Evolutionary conservation across 1,140 invertebrate genomes (phyloP).

Genomic region (Zaprionus ornatus): DNA sequence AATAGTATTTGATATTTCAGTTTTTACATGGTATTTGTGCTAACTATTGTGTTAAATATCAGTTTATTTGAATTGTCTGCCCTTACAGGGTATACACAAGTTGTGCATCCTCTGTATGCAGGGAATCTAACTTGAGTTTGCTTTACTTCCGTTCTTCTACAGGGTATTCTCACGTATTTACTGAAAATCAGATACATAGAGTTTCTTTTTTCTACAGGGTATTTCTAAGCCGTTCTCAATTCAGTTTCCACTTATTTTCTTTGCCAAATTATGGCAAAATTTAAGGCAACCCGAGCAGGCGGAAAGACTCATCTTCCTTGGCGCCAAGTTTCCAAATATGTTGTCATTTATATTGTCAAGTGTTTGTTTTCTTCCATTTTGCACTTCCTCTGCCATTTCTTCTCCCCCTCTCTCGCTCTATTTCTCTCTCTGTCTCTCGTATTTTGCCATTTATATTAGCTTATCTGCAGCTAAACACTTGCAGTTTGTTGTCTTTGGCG

Average conservation of each 20-base stretch:
- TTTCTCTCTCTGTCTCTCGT: background rate
- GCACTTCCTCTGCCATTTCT: background rate
- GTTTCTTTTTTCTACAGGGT: background rate
- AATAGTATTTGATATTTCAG: too few relatives aligned
- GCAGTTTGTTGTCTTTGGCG: slow-evolving; percentile 19
- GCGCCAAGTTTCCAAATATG: slow-evolving; percentile 1
- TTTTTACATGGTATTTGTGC: too few relatives aligned
- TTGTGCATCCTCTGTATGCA: background rate
- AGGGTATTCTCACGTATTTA: background rate
- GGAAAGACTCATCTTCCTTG: background rate
- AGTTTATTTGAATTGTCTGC: too few relatives aligned
- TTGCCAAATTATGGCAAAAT: slow-evolving; percentile 1
- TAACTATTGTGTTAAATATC: too few relatives aligned
- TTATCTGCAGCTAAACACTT: slow-evolving; percentile 19
- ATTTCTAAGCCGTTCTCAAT: background rate
- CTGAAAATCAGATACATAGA: background rate
- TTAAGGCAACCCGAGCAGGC: background rate
- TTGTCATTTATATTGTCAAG: slow-evolving; percentile 6
- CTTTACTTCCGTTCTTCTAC: too few relatives aligned
- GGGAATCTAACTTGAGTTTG: background rate
- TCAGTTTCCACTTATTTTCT: background rate
- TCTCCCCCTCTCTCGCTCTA: background rate
- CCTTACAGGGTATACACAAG: background rate
- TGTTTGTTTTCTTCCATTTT: background rate
- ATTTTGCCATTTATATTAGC: slow-evolving; percentile 18